A percentile compares a stretch with the other conserved stretches of the same genome.
phyloP scores from a whole-genome alignment of 2,113 vertebrate species.

The Delphinapterus leucas region DNA sequence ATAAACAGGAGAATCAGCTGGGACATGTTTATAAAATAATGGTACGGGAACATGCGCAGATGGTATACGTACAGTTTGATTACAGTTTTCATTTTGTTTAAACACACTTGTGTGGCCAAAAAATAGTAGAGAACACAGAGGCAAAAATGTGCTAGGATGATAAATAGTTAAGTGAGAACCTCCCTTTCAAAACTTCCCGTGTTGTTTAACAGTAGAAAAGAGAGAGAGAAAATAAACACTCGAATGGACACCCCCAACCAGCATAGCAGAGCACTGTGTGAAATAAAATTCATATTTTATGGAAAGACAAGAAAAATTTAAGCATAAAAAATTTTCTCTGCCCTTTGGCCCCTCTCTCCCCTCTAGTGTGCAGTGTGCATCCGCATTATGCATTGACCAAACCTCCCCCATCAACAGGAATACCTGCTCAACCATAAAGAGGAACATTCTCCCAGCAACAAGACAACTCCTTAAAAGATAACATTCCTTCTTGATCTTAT shows the following conservation, averaged over 20 bases:
- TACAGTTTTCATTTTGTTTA: slow-evolving; percentile 27
- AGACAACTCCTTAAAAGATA: background rate
- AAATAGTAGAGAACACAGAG: background rate
- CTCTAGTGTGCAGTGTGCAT: background rate
- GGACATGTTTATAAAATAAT: background rate
- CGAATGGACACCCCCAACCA: background rate
- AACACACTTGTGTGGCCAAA: background rate
- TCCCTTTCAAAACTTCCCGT: slow-evolving; percentile 33
- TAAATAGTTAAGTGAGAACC: background rate
- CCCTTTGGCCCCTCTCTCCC: background rate
- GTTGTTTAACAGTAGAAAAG: slow-evolving; percentile 3
- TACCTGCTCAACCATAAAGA: background rate
- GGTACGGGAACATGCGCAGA: background rate
- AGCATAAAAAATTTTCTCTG: background rate
- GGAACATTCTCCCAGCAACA: background rate
- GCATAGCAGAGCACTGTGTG: background rate
- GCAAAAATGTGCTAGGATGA: background rate
- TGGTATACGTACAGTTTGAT: background rate
- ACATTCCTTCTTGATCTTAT: background rate
- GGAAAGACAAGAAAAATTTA: background rate
- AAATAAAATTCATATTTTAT: background rate
- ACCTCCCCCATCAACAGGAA: background rate
- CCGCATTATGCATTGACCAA: background rate
- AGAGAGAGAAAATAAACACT: background rate
- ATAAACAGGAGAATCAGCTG: background rate